Evolutionary conservation across 2,797 vertebrate species (phyloP), one percentile per base, ranked within the genome.

Genomic region (Melanotaenia maccullochi): DNA sequence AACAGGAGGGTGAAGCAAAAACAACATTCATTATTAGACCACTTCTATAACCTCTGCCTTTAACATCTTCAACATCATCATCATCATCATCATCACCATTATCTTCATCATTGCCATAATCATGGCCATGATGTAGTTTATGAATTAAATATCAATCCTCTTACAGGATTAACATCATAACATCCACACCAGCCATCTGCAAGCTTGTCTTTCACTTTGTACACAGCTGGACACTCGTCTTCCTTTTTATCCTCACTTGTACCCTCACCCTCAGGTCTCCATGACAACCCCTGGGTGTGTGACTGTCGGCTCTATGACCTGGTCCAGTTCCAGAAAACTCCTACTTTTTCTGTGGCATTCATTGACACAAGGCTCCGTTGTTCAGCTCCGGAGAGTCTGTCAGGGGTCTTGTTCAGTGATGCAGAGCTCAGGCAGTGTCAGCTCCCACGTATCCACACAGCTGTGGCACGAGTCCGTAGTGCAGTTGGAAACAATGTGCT

Each of bases 261-360:
- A 25, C 33, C 68, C 64, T 84, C 59, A 1, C 54, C 63, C 44
- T 61, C 85, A 99, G 97, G 97, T 86, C 96, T 99, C 62, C 98
- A 99, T 88, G 97, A 99, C 92, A 99, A 99, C 85, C 97, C 97
- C 24, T 99, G 97, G 98, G 86, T 94, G 42, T 99, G 98, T 68
- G 97, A 99, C 92, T 99, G 98, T 85, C 96, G 95, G 18, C 93
- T 99, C 14, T 97, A 97, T 0, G 96, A 98, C 86, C 95, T 99
- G 90, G 95, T 97, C 66, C 96, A 94, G 86, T 96, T 99, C 85
- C 92, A 97, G 61, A 97, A 97, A 78, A 95, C 93, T 62, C 96
- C 96, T 16, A 94, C 93, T 51, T 92, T 95, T 14, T 95, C 96
- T 0, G 87, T 97, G 85, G 95, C 96, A 2, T 97, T 99, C 85